These are phyloP conservation scores for Recurvirostra avosetta DNA, from an alignment of 2,113 vertebrate species.

Conservation along the genomic window DNA sequence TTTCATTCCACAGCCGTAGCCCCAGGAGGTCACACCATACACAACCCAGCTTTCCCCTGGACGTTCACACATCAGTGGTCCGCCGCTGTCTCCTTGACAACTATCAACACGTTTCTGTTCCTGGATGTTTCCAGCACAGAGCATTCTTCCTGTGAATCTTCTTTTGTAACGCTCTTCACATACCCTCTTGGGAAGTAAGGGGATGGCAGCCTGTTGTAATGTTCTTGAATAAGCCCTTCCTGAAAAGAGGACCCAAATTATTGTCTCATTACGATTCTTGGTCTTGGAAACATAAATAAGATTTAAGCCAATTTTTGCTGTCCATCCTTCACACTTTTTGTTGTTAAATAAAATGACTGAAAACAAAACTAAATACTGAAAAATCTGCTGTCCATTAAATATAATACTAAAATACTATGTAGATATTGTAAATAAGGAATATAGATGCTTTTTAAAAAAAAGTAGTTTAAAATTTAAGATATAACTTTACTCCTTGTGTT, in stretches of 20 bases:
- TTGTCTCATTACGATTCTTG: neutral
- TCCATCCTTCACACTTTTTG: neutral
- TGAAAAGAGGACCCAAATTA: slow-evolving; percentile 49
- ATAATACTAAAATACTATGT: neutral
- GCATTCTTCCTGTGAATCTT: slow-evolving; percentile 92
- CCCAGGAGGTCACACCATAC: slow-evolving; percentile 96
- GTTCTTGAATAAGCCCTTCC: slow-evolving; percentile 94
- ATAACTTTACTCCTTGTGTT: neutral
- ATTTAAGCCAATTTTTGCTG: neutral
- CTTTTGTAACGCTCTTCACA: slow-evolving; percentile 87
- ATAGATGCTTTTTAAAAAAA: neutral
- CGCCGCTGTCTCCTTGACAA: slow-evolving; percentile 96
- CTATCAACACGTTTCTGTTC: slow-evolving; percentile 86
- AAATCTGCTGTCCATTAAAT: neutral
- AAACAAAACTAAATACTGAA: neutral
- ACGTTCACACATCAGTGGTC: slow-evolving; percentile 90
- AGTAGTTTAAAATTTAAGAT: neutral
- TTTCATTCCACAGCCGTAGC: slow-evolving; percentile 88
- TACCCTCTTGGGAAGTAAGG: slow-evolving; percentile 84
- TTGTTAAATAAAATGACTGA: neutral
- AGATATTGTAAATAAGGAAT: neutral
- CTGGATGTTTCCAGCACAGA: slow-evolving; percentile 86
- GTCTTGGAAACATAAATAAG: neutral
- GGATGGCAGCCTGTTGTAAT: slow-evolving; percentile 89
- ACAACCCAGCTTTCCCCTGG: slow-evolving; percentile 87